Percentiles rank a stretch among this genome's conserved stretches.
These are phyloP conservation scores for Hypselothyrea guttata DNA, from an alignment of 2,888 invertebrate species.

Conservation along the genomic window DNA sequence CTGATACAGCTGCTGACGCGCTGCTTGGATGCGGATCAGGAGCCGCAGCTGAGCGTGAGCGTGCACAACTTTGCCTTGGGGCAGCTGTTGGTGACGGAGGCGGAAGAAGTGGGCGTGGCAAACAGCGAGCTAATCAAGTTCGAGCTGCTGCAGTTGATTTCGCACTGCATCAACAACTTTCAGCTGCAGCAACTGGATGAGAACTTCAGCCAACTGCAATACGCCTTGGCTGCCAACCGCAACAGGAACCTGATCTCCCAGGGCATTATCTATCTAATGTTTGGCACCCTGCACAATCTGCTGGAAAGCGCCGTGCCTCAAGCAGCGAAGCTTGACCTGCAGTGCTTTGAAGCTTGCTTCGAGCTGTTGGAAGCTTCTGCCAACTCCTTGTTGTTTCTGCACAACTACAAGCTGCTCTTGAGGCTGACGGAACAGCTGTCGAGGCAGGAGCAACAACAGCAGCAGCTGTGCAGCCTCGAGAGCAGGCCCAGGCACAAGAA, in stretches of 20 bases:
- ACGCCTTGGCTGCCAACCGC: slow-evolving; percentile 64
- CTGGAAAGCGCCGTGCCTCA: slow-evolving; percentile 55
- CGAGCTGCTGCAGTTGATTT: slow-evolving; percentile 76
- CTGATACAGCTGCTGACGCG: slow-evolving; percentile 78
- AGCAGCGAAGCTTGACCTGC: slow-evolving; percentile 67
- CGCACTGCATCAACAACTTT: slow-evolving; percentile 78
- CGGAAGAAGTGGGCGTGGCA: slow-evolving; percentile 21
- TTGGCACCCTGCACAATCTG: slow-evolving; percentile 78
- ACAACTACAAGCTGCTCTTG: slow-evolving; percentile 70
- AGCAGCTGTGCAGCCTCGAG: slow-evolving; percentile 45
- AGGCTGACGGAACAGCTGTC: slow-evolving; percentile 77
- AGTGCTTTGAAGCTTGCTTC: slow-evolving; percentile 72
- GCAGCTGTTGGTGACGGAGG: slow-evolving; percentile 54
- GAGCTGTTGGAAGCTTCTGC: slow-evolving; percentile 59
- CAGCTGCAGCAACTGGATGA: slow-evolving; percentile 64
- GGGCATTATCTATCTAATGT: slow-evolving; percentile 77
- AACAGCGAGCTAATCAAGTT: slow-evolving; percentile 73
- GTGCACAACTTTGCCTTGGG: slow-evolving; percentile 80
- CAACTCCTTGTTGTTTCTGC: slow-evolving; percentile 48
- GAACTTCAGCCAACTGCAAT: slow-evolving; percentile 69
- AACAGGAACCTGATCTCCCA: slow-evolving; percentile 58
- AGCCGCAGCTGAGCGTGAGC: slow-evolving; percentile 69
- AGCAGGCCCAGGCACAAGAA: slow-evolving; percentile 50
- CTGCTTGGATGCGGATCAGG: slow-evolving; percentile 77
- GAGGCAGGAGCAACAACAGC: slow-evolving; percentile 61